Evolutionary conservation across 2,888 invertebrate genomes (phyloP).

Genomic region (Eupithecia subfuscata): DNA sequence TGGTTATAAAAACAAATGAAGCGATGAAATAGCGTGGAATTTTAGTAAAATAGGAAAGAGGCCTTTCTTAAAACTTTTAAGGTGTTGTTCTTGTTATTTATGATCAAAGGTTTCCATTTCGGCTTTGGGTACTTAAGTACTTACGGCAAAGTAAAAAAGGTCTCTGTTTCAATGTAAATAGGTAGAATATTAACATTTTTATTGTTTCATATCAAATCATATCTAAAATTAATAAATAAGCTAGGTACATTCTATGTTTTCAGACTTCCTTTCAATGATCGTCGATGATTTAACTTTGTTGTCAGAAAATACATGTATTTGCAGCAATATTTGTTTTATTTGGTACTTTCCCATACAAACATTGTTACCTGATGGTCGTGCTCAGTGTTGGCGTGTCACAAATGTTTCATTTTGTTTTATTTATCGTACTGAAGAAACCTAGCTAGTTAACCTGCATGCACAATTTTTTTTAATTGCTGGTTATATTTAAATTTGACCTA

Average conservation of each 20-base stretch:
- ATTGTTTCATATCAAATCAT: conserved; percentile 26
- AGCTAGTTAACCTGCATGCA: too few relatives aligned
- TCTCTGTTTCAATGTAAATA: conserved; percentile 1
- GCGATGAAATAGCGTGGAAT: neutral
- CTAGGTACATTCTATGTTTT: conserved; percentile 13
- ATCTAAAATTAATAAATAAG: conserved; percentile 19
- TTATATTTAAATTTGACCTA: too few relatives aligned
- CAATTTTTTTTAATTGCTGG: too few relatives aligned
- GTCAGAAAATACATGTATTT: conserved; percentile 29
- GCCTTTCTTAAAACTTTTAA: neutral
- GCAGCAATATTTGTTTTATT: conserved; percentile 16
- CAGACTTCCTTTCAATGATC: conserved; percentile 23
- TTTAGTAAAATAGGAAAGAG: neutral
- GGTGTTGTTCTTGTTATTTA: neutral
- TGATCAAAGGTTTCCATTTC: neutral
- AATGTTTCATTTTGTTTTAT: too few relatives aligned
- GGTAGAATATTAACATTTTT: conserved; percentile 10
- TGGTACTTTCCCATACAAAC: neutral
- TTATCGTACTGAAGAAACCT: too few relatives aligned
- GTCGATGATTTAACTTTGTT: conserved; percentile 21
- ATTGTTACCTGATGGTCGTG: too few relatives aligned
- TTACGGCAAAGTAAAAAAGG: neutral
- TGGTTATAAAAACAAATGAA: neutral
- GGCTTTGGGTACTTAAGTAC: neutral
- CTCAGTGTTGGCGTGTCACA: too few relatives aligned